Evolutionary conservation across 2,888 invertebrate genomes (phyloP), one percentile per base, ranked within the genome.

Genomic region (Stenodema calcarata): DNA sequence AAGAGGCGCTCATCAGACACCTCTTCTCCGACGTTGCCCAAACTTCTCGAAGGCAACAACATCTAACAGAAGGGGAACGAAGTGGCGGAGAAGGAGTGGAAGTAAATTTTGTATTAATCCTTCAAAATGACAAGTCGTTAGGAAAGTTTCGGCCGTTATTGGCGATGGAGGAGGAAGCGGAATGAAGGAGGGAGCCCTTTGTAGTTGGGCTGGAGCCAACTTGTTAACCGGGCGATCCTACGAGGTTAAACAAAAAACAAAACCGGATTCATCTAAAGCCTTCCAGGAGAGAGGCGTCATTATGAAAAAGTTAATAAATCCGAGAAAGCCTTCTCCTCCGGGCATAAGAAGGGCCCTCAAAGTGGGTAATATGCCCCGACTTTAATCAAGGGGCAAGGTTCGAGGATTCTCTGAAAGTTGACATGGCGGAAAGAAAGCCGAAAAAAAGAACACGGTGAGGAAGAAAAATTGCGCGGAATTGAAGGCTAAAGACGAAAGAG

Each of bases 271-370:
- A 80, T 80, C 80, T 54, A 14, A 28, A 50, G 35, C 27, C 73
- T 75, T 62, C 62, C n/a, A 30, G 18, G 73, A 16, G 30, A 35
- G 35, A 73, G 35, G 73, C 9, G 44, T 80, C 80, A 80, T 80
- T 80, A 80, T 80, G 80, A 80, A 80, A 80, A 80, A 80, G 80
- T 80, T 80, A 80, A 80, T 80, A 80, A 80, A 80, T 80, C 80
- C 42, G 78, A 78, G 44, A 44, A 42, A 78, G 44, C 30, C 35
- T 30, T 35, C 35, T 11, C 70, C 27, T n/a, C 18, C 16, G 7
- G n/a, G n/a, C n/a, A 7, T 28, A 7, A 18, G 42, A 54, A 54
- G 54, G 62, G 4, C 12, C 62, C 62, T 80, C 47, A 80, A 80
- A 80, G 80, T 80, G 80, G 80, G 80, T 80, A 80, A 80, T 80